Conservation (phyloP, 2,113 vertebrate genomes). For the Regulus satrapa region DNA sequence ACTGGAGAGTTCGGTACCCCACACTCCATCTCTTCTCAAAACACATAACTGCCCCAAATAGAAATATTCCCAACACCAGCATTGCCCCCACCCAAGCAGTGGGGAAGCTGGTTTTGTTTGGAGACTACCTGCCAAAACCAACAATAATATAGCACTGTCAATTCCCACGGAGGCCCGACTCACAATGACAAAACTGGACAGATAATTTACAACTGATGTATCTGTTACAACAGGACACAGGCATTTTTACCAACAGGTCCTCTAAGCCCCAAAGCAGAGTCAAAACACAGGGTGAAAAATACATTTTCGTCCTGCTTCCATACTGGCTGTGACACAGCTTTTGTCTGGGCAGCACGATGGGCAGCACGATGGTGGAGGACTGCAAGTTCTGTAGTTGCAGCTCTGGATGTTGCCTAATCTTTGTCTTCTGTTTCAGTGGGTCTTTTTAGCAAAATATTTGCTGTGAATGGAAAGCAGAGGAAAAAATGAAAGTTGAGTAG, state of each 20-base stretch:
- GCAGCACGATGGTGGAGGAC: not conserved
- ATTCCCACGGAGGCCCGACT: not conserved
- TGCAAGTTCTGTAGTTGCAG: not conserved
- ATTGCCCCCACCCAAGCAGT: not conserved
- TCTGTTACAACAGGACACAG: slow-evolving; percentile 14
- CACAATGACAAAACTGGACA: not conserved
- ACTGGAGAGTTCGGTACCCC: fast-evolving
- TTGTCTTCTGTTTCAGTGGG: not conserved
- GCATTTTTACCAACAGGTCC: slow-evolving; percentile 25
- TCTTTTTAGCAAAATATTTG: slow-evolving; percentile 19
- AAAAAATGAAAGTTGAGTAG: not conserved
- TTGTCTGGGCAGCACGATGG: not conserved
- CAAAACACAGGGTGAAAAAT: slow-evolving; percentile 13
- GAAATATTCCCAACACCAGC: not conserved
- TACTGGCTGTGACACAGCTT: not conserved
- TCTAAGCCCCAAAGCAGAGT: not conserved
- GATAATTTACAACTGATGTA: slow-evolving; percentile 9
- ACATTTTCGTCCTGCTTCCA: not conserved
- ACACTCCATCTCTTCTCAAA: not conserved
- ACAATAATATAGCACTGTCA: not conserved
- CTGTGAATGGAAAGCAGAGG: not conserved
- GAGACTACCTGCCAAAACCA: not conserved
- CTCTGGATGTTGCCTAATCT: not conserved
- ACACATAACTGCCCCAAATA: not conserved
- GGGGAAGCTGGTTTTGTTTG: not conserved